Evolutionary conservation across 2,888 invertebrate species (phyloP).

Genomic region (Trypoxylon attenuatum): DNA sequence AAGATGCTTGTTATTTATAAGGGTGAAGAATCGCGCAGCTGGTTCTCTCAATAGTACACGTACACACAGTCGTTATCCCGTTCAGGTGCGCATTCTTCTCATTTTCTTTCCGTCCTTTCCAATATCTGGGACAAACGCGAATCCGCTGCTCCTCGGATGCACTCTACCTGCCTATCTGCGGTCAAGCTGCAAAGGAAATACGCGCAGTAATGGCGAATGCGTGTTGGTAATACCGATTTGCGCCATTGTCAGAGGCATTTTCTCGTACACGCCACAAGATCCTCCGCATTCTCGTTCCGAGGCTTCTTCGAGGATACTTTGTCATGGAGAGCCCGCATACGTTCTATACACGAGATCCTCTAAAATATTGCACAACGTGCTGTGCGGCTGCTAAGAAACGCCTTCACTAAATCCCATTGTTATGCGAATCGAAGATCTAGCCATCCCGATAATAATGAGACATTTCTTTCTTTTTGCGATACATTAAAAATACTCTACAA

Average conservation of each 20-base stretch:
- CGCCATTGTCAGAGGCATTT: constrained; percentile 44
- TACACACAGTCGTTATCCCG: background rate
- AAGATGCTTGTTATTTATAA: too few species aligned
- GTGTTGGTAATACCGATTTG: constrained; percentile 49
- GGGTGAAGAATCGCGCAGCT: too few species aligned
- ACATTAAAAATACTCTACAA: too few species aligned
- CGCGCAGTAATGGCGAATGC: constrained; percentile 40
- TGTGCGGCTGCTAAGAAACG: constrained; percentile 19
- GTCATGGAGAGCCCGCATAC: constrained; percentile 15
- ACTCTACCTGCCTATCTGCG: constrained; percentile 52
- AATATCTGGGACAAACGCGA: constrained; percentile 36
- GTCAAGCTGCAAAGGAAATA: constrained; percentile 47
- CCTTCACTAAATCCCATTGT: too few species aligned
- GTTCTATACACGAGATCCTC: constrained; percentile 25
- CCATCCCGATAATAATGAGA: too few species aligned
- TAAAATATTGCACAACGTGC: constrained; percentile 22
- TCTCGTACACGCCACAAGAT: constrained; percentile 20
- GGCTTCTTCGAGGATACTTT: constrained; percentile 40
- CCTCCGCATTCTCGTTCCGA: constrained; percentile 16
- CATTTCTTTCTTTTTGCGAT: too few species aligned
- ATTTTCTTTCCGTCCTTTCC: constrained; percentile 21
- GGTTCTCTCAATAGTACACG: too few species aligned
- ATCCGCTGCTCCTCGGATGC: constrained; percentile 46
- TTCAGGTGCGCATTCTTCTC: background rate
- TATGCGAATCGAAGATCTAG: too few species aligned